These are phyloP conservation scores for Scartelaos histophorus DNA, from an alignment of 2,113 vertebrate species.

Conservation along the genomic window DNA sequence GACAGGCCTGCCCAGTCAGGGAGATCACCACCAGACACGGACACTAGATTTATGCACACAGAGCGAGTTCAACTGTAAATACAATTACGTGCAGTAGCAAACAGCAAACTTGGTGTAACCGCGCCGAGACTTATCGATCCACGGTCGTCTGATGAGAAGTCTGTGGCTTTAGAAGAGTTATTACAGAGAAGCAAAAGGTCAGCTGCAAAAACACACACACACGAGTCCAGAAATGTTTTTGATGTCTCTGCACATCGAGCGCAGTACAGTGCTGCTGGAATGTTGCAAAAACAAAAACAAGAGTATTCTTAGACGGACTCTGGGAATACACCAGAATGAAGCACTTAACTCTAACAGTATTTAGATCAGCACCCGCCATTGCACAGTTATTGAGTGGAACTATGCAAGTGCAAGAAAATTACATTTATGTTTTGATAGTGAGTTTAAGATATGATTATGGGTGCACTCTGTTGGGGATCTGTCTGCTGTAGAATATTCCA, in stretches of 20 bases:
- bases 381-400: too few relatives aligned
- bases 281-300: neutral
- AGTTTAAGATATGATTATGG: too few relatives aligned
- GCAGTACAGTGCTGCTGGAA: neutral
- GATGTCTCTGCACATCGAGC: neutral
- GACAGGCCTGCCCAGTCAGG: neutral
- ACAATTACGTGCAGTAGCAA: constrained; percentile 19
- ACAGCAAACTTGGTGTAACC: constrained; percentile 15
- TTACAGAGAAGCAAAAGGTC: constrained; percentile 9
- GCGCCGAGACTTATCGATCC: constrained; percentile 11
- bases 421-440: too few relatives aligned
- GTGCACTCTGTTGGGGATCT: too few relatives aligned
- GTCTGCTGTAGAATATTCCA: too few relatives aligned
- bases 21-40: neutral
- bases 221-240: neutral
- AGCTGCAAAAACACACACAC: neutral
- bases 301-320: neutral
- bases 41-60: constrained; percentile 1
- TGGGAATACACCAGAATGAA: neutral
- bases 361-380: too few relatives aligned
- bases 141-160: constrained; percentile 15
- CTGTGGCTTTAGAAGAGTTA: constrained; percentile 3
- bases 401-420: too few relatives aligned
- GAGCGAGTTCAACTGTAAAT: constrained; percentile 19
- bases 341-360: neutral